Conservation (phyloP, 2,797 vertebrate genomes). For the Chrysocyon brachyurus region DNA sequence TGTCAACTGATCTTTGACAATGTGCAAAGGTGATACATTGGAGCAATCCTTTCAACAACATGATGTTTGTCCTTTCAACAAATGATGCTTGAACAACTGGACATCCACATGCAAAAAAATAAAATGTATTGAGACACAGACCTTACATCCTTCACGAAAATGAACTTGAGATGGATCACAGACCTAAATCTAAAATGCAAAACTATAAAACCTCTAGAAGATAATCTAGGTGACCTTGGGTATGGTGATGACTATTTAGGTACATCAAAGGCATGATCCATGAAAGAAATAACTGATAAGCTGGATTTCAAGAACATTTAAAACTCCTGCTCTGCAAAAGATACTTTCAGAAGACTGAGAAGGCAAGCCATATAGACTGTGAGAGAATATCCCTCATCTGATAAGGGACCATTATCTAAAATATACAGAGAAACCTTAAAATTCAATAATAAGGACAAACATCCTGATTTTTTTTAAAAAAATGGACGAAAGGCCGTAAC, state of each 20-base stretch:
- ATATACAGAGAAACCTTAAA: neutral
- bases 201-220: conserved; percentile 1
- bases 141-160: neutral
- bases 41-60: neutral
- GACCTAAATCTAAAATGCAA: conserved; percentile 4
- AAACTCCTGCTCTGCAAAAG: neutral
- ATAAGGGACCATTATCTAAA: neutral
- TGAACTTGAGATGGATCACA: neutral
- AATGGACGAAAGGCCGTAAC: neutral
- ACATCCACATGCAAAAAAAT: neutral
- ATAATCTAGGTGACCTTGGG: neutral
- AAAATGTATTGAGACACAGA: neutral
- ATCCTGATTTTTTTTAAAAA: neutral
- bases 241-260: neutral
- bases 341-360: neutral
- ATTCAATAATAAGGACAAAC: neutral
- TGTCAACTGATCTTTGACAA: neutral
- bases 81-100: neutral
- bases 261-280: neutral
- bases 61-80: neutral
- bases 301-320: neutral
- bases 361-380: neutral
- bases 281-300: conserved; percentile 37
- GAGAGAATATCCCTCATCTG: neutral
- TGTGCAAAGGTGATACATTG: neutral